Conservation (phyloP, 2,113 vertebrate species). For the Abramis brama region DNA sequence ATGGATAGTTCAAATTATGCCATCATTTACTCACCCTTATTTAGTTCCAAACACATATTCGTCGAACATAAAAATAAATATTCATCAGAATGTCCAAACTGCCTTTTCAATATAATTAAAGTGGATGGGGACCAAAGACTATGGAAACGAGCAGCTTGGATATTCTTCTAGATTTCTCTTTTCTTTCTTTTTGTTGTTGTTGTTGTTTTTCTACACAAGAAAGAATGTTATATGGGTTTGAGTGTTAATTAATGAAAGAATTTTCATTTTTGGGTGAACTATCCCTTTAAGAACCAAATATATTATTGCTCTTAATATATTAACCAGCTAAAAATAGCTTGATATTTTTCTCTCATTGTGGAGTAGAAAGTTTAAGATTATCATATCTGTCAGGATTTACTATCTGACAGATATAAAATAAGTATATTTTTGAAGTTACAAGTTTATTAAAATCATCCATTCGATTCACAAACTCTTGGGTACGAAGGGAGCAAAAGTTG, state of each 20-base stretch:
- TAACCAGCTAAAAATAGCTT: not conserved
- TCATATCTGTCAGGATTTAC: not conserved
- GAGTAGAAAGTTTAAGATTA: not conserved
- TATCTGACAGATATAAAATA: not conserved
- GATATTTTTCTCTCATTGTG: not conserved
- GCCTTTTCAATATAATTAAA: not conserved
- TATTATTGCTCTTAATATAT: too few species aligned
- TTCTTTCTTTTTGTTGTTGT: too few species aligned
- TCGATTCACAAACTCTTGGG: not conserved
- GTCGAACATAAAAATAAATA: not conserved
- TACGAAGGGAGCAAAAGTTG: not conserved
- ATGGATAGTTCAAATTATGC: not conserved
- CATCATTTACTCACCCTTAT: not conserved
- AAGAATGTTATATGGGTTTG: not conserved
- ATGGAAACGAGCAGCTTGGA: not conserved
- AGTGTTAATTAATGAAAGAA: not conserved
- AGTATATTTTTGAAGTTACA: not conserved
- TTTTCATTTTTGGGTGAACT: not conserved
- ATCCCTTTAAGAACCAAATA: not conserved
- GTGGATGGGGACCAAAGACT: not conserved
- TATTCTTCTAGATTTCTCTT: not conserved
- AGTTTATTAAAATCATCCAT: not conserved
- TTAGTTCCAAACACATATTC: not conserved
- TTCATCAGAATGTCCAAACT: not conserved
- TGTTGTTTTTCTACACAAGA: not conserved